Base-by-base conservation (phyloP, 2,113 vertebrate species). In the Alligator sinensis region DNA sequence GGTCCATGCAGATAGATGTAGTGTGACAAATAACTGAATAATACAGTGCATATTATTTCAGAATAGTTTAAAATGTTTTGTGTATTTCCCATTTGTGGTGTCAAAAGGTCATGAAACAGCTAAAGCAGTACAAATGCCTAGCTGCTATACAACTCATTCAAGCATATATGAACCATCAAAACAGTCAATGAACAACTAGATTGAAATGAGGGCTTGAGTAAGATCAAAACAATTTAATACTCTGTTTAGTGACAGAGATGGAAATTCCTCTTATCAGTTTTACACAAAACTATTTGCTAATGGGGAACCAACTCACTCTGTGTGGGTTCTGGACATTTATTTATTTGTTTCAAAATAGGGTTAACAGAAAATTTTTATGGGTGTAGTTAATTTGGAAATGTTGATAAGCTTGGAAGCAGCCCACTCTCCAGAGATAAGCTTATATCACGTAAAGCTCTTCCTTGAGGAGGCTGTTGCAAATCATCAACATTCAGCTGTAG, bases 401-500 rank as follows among this genome's bases (percentile, higher is more conserved):
- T 84, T 86, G 90, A 5, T 6, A 88, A 86, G 30, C 28, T 14
- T 58, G 30, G 79, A 89, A 93, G 89, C 78, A 93, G 89, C 87
- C 90, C 92, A 91, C 86, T 80, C 77, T 93, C 64, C 38, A 86
- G 63, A 93, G 88, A 80, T 38, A 80, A 85, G 81, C 16, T 66
- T 2, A 0, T 17, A 54, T 57, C 19, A 70, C 63, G 38, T 34
- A 93, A 9, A 92, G 34, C 30, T 82, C 59, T 87, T 88, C 75
- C 30, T 22, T 70, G 58, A 11, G 34, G 64, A 34, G 55, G 8
- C 87, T 75, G 27, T 47, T 55, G 83, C 34, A 24, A 87, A 81
- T 28, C 74, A 58, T 34, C 74, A 75, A 60, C 27, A 47, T 54
- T 88, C 77, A 61, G 55, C 58, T 89, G 16, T 19, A 76, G 2